Conservation (phyloP, 23 tunicate genomes). For the Diplosoma virens region DNA sequence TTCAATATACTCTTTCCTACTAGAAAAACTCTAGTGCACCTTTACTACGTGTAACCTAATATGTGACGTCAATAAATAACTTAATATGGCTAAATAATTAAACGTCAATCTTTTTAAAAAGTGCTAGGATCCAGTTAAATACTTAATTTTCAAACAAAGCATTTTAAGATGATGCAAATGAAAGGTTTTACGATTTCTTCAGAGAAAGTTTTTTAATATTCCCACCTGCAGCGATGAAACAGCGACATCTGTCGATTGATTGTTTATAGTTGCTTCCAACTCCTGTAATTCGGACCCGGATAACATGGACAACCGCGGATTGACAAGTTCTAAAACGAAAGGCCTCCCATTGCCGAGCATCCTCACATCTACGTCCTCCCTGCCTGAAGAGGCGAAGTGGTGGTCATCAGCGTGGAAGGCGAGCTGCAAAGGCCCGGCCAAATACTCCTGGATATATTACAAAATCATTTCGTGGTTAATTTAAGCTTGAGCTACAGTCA, state of each 20-base stretch:
- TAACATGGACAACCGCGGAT: conserved; percentile 30
- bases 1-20: too few species aligned
- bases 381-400: conserved; percentile 82
- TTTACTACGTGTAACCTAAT: too few species aligned
- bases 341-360: conserved; percentile 96
- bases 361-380: conserved; percentile 96
- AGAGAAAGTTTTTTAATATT: neutral
- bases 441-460: conserved; percentile 48
- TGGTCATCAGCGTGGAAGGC: conserved; percentile 29
- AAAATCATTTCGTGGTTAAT: neutral
- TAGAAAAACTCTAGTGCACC: too few species aligned
- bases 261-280: conserved; percentile 30
- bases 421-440: conserved; percentile 38
- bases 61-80: too few species aligned
- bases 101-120: too few species aligned
- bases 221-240: conserved; percentile 36
- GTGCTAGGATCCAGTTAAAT: too few species aligned
- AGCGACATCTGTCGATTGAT: conserved; percentile 23
- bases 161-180: too few species aligned
- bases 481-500: too few species aligned
- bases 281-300: neutral
- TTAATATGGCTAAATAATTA: too few species aligned
- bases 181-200: neutral
- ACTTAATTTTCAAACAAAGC: too few species aligned
- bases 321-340: conserved; percentile 73